These are phyloP conservation scores for Apamea epomidion DNA, from an alignment of 2,888 invertebrate genomes.

Conservation along the genomic window DNA sequence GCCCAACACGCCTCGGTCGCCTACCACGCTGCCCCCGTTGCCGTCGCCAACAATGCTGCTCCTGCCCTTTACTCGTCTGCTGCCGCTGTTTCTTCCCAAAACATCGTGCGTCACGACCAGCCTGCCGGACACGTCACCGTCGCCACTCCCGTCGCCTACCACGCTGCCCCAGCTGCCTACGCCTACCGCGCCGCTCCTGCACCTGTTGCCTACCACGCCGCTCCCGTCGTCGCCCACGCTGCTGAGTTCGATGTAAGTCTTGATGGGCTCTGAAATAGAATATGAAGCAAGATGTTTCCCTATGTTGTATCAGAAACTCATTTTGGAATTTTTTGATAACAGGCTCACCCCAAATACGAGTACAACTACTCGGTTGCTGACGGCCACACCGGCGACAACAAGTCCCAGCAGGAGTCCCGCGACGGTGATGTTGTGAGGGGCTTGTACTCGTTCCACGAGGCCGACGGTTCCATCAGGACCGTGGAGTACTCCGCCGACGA, in stretches of 20 bases:
- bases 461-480: conserved; percentile 87
- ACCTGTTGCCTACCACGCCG: conserved; percentile 73
- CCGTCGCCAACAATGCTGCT: conserved; percentile 66
- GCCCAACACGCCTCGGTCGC: conserved; percentile 54
- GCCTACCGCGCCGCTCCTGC: conserved; percentile 53
- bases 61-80: conserved; percentile 76
- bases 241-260: conserved; percentile 58
- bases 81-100: conserved; percentile 78
- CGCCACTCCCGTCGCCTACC: conserved; percentile 58
- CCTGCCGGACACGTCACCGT: conserved; percentile 64
- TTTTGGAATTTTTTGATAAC: background rate
- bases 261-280: too few relatives aligned
- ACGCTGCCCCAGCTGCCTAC: conserved; percentile 39
- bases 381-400: conserved; percentile 86
- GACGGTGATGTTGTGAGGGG: conserved; percentile 90
- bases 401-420: conserved; percentile 85
- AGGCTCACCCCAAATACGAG: conserved; percentile 87
- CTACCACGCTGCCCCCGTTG: conserved; percentile 72
- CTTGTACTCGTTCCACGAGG: conserved; percentile 88
- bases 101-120: conserved; percentile 79
- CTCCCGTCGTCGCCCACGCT: conserved; percentile 74
- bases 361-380: conserved; percentile 87
- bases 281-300: too few relatives aligned
- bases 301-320: too few relatives aligned
- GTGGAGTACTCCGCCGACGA: conserved; percentile 88